Base-by-base conservation (phyloP, 1,140 invertebrate genomes). In the Nymphalis io region DNA sequence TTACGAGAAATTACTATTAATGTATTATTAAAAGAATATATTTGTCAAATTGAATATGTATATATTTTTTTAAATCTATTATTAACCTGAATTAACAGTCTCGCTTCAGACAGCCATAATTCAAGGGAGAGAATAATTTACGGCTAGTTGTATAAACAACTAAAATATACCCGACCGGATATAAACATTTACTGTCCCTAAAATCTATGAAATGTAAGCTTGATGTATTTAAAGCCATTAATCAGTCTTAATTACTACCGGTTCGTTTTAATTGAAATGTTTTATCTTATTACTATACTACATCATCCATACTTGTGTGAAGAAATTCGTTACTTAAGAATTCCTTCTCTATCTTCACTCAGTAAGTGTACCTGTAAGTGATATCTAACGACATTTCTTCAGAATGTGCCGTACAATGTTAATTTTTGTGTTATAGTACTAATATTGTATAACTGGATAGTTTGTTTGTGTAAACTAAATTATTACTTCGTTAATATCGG, bases 91-190 rank as follows among this genome's bases (percentile, higher is more conserved):
- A 23, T 12, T 15, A 53, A 53, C 48, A 53, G 79, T 81, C 80
- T 82, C 83, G 72, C 68, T 78, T 66, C 48, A 68, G 61, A 69
- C 70, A 71, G 73, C 81, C 61, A 80, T 88, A 85, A 87, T 70
- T 87, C 82, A 85, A 74, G 65, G 65, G 83, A 80, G 80, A 84
- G 87, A 79, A 87, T 87, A 87, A 86, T 87, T 89, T 84, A 89
- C 70, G 73, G 69, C 76, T 63, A 74, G 73, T 83, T 79, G 83
- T 82, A 72, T 77, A 68, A 76, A 79, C 82, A 83, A 82, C 78
- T 51, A 71, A 80, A 82, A 82, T 85, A 84, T 77, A 81, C 64
- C 69, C 51, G 68, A 68, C 86, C 83, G 85, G 86, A 88, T 87
- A 80, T 82, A 76, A 69, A 75, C 75, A 73, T 73, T 80, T 77